Base-by-base conservation (phyloP, 37 sponge, comb jelly and placozoan genomes). In the Chondrosia reniformis region DNA sequence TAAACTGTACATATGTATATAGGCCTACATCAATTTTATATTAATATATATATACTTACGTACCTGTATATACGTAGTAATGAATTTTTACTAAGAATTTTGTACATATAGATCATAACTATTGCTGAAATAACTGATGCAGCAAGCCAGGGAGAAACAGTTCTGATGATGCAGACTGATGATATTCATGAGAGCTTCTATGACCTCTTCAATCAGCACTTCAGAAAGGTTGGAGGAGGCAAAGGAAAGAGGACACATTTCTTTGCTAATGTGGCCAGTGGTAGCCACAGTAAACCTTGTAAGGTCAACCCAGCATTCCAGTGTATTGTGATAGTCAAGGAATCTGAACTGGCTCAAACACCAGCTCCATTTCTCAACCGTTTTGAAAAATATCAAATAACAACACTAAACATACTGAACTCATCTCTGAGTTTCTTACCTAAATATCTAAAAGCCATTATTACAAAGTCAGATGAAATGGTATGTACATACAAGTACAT, bases 181-280 rank as follows among this genome's bases (percentile, higher is more conserved):
- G 86, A 82, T 40, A 89, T 93, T 22, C 86, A 89, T 74, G 94
- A 89, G 76, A 93, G 94, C 64, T 89, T 93, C 42, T 93, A 93
- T 58, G 94, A 93, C 45, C 82, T 93, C 33, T 89, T 93, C 80
- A 93, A 93, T 41, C 94, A 89, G 75, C 67, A 83, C 15, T 93
- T 93, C 61, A 79, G 84, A 19, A 59, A 30, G 28, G n/a, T 59
- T 30, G 44, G 87, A 9, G 89, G 84, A 9, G 89, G 83, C 76
- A 88, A 87, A 8, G 12, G 21, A 46, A 63, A 19, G 10, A 38
- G 74, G 9, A 75, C 88, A 34, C 74, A 87, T 1, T 86, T 80
- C 61, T 93, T 86, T 83, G 83, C 94, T 31, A 93, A 85, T 55
- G 89, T 93, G 73, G 94, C 89, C 59, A 93, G 86, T 74, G 94